Conservation (phyloP, 2,888 invertebrate species). For the Leucoptera coffeella region DNA sequence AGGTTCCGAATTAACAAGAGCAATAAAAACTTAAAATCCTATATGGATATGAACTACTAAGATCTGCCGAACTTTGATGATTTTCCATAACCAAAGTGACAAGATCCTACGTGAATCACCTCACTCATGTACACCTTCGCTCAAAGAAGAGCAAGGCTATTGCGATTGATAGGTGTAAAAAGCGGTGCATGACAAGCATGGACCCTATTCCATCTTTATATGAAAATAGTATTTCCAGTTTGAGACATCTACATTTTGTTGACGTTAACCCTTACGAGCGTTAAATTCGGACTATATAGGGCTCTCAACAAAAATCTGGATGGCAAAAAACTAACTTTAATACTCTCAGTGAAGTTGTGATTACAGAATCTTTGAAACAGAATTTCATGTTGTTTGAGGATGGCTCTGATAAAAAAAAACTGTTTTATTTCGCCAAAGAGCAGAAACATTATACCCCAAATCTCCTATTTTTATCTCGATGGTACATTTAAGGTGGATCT, state of each 20-base stretch:
- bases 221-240: not conserved
- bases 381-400: slow-evolving; percentile 4
- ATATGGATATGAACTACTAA: too few relatives aligned
- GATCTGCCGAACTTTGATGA: too few relatives aligned
- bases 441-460: slow-evolving; percentile 3
- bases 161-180: too few relatives aligned
- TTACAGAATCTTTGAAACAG: slow-evolving; percentile 3
- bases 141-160: too few relatives aligned
- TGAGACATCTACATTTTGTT: slow-evolving; percentile 3
- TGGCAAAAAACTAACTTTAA: too few relatives aligned
- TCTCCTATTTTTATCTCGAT: slow-evolving; percentile 4
- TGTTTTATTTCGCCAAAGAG: slow-evolving; percentile 5
- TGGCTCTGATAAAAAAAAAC: slow-evolving; percentile 4
- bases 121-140: too few relatives aligned
- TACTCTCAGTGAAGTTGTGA: slow-evolving; percentile 3
- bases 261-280: slow-evolving; percentile 2
- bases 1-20: too few relatives aligned
- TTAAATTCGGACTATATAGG: slow-evolving; percentile 4
- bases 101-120: too few relatives aligned
- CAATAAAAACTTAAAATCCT: too few relatives aligned
- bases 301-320: slow-evolving; percentile 3
- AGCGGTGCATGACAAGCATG: too few relatives aligned
- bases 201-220: not conserved
- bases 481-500: slow-evolving; percentile 3
- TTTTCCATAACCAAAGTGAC: too few relatives aligned